A percentile compares a stretch with the other conserved stretches of the same genome.
Conservation (phyloP, 1,140 invertebrate genomes). For the Thaumetopoea pityocampa region DNA sequence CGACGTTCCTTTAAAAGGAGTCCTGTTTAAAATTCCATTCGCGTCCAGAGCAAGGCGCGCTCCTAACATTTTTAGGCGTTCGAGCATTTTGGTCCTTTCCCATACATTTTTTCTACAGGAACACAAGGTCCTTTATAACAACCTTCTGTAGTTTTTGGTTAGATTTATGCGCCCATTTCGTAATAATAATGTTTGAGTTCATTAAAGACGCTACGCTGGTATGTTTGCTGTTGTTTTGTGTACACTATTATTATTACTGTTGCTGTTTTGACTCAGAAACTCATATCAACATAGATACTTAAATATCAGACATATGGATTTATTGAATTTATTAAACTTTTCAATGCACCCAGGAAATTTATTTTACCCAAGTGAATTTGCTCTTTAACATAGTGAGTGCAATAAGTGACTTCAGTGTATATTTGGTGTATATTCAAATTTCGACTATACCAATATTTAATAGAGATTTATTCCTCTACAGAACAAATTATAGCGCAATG, state of each 20-base stretch:
- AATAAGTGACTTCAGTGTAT: too few species aligned
- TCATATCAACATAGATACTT: too few species aligned
- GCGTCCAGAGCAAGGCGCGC: slow-evolving; percentile 38
- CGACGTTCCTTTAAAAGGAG: slow-evolving; percentile 42
- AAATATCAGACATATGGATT: too few species aligned
- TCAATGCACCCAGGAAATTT: too few species aligned
- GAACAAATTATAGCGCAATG: too few species aligned
- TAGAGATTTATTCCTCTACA: too few species aligned
- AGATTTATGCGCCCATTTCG: slow-evolving; percentile 30
- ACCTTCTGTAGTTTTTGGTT: slow-evolving; percentile 32
- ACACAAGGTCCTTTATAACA: too few species aligned
- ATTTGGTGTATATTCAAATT: too few species aligned
- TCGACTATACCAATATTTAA: too few species aligned
- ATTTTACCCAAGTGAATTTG: too few species aligned
- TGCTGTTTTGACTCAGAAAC: slow-evolving; percentile 1
- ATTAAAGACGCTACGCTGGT: slow-evolving; percentile 11
- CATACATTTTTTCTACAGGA: slow-evolving; percentile 37
- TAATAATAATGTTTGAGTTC: slow-evolving; percentile 14
- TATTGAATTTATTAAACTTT: too few species aligned
- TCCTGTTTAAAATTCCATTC: slow-evolving; percentile 59
- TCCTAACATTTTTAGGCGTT: slow-evolving; percentile 58
- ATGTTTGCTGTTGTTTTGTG: slow-evolving; percentile 9
- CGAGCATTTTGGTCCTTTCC: slow-evolving; percentile 37
- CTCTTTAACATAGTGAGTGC: too few species aligned
- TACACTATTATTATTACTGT: slow-evolving; percentile 4